Conservation (phyloP, 2,113 vertebrate species). For the Eclectus roratus region DNA sequence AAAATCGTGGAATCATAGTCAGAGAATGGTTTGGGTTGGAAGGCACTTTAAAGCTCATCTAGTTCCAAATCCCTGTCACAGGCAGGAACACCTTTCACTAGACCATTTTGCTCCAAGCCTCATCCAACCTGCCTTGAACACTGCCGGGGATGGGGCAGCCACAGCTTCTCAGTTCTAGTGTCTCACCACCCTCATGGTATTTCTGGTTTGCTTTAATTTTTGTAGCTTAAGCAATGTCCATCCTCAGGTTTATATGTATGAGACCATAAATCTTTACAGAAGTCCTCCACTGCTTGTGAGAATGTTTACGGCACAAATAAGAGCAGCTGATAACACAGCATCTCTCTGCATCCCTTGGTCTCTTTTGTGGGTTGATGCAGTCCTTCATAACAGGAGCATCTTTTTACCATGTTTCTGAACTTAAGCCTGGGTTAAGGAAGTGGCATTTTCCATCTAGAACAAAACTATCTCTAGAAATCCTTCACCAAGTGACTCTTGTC, state of each 20-base stretch:
- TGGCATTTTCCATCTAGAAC: neutral
- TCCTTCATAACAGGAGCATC: neutral
- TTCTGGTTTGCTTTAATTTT: neutral
- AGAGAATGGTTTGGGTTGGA: neutral
- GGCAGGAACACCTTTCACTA: neutral
- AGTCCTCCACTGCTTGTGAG: neutral
- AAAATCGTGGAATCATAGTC: neutral
- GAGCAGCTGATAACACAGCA: neutral
- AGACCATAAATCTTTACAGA: neutral
- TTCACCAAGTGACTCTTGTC: neutral
- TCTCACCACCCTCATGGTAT: neutral
- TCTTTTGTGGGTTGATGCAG: neutral
- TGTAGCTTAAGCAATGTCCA: fast-evolving
- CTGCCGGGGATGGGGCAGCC: neutral
- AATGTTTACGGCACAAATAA: neutral
- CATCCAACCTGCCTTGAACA: neutral
- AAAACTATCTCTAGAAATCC: neutral
- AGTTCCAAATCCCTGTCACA: neutral
- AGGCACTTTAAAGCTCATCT: neutral
- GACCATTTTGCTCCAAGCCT: neutral
- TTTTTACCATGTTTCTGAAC: neutral
- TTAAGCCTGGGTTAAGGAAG: neutral
- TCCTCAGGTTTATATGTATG: neutral
- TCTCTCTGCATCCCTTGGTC: neutral
- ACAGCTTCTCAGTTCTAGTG: neutral